Base-by-base conservation (phyloP, 2,797 vertebrate genomes). In the Synaphobranchus kaupii region DNA sequence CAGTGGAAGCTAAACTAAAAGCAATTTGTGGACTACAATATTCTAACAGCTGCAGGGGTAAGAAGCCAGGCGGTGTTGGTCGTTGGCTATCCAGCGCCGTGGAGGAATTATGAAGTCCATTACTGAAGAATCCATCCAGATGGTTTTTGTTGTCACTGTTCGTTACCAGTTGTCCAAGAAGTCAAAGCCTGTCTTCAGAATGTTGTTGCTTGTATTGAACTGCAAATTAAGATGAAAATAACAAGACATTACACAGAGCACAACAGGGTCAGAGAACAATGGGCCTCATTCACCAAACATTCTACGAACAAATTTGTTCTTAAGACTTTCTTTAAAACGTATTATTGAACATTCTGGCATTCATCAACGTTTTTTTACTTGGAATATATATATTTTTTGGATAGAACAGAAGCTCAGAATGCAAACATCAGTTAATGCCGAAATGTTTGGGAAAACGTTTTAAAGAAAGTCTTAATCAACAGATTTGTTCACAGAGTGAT, bases 181-280 rank as follows among this genome's bases (percentile, higher is more conserved):
- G 94, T 99, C 98, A 89, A 99, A 99, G 86, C 98, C 98, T 0
- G 98, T 99, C 98, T 99, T 99, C 96, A 99, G 96, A 93, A 99
- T 93, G 92, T 90, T 94, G 90, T 90, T 98, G 95, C 96, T 98
- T 15, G 97, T 96, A 93, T 97, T 97, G 90, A 96, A 97, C 98
- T 99, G 96, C 50, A 84, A 60, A 76, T 22, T 2, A 52, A 28
- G 4, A 73, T 6, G 63, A 48, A 85, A 54, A 71, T 31, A 73
- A 48, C 31, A 8, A 58, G 48, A 58, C 39, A 22, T 76, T 52
- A 78, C 22, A 73, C 44, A 87, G 28, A 80, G 39, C 20, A 6
- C 34, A 3, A 44, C n/a, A 20, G n/a, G n/a, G 31, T 17, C 34
- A 5, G n/a, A 47, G 17, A 6, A 44, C 10, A 39, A 39, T 39